A percentile compares a stretch with the other conserved stretches of the same genome.
Conservation (phyloP, 2,113 vertebrate species). For the Gopherus flavomarginatus region DNA sequence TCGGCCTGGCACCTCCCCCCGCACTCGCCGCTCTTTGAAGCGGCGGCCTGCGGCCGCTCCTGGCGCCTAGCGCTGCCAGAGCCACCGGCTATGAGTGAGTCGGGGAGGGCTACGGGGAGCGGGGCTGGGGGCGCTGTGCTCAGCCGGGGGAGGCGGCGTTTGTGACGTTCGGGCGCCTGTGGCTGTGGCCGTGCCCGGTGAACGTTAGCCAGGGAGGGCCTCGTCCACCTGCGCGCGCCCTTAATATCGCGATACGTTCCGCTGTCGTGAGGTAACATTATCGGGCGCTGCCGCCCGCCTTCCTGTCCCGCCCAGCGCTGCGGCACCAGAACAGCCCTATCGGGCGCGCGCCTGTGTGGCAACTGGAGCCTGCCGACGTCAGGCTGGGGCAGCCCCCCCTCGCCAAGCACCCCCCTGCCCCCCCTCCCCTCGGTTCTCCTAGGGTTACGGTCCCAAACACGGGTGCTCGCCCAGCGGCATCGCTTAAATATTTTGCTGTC, state of each 20-base stretch:
- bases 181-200: rapidly evolving
- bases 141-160: not conserved
- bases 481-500: rapidly evolving
- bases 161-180: rapidly evolving
- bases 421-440: too few species aligned
- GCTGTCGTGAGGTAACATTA: not conserved
- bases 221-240: too few species aligned
- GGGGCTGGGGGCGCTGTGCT: not conserved
- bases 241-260: not conserved
- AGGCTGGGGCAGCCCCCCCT: not conserved
- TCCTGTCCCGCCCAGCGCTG: not conserved
- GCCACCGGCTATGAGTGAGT: conserved; percentile 13
- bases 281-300: too few species aligned
- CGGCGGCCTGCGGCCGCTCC: not conserved
- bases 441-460: too few species aligned
- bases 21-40: not conserved
- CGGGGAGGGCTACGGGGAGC: not conserved
- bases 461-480: rapidly evolving
- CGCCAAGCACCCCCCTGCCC: not conserved
- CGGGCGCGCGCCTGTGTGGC: too few species aligned
- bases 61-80: not conserved
- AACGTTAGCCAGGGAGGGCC: not conserved
- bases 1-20: not conserved
- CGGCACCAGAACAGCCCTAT: not conserved
- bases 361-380: not conserved